Evolutionary conservation across 2,888 invertebrate species (phyloP), one percentile per base, ranked within the genome.

Genomic region (Eucera pruinosa): DNA sequence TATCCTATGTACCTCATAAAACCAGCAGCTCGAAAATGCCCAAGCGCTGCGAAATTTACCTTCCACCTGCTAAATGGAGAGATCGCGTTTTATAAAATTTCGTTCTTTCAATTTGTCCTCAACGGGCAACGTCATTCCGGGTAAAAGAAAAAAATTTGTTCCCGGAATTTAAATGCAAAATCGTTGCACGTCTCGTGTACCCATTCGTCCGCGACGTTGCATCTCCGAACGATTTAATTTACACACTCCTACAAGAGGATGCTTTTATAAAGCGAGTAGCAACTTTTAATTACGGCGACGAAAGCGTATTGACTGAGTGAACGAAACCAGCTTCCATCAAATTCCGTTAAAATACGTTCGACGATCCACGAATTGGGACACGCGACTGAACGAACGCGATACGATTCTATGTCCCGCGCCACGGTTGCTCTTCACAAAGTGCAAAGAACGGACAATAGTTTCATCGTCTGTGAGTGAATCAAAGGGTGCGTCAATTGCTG

Each of bases 361-460:
- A 18, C 68, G 43, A 69, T 76, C 41, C 58, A 27, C 52, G 74
- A 75, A 75, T 75, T 52, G 64, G 72, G 74, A 58, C 74, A 64
- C 45, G 33, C 45, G 74, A 58, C 64, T 65, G 74, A 75, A 41
- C 74, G 74, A 15, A 20, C 39, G 73, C 48, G 73, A 73, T 73
- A 73, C 73, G 61, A 61, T 62, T 73, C 72, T 65, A 18, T 60
- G 18, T 54, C 18, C 50, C 25, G 39, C 47, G 47, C 60, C 2
- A 27, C 25, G 58, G 30, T 18, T 15, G 33, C 66, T 66, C 54
- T 20, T 23, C 54, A 41, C 76, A 67, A 61, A 74, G 69, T 64
- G 62, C 70, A 69, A 77, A 77, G 77, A 77, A 69, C 78, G 65
- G 70, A 71, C 66, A 78, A 78, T 78, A 45, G 61, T 66, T 61